Evolutionary conservation across 2,113 vertebrate genomes (phyloP).

Genomic region (Psophia crepitans): DNA sequence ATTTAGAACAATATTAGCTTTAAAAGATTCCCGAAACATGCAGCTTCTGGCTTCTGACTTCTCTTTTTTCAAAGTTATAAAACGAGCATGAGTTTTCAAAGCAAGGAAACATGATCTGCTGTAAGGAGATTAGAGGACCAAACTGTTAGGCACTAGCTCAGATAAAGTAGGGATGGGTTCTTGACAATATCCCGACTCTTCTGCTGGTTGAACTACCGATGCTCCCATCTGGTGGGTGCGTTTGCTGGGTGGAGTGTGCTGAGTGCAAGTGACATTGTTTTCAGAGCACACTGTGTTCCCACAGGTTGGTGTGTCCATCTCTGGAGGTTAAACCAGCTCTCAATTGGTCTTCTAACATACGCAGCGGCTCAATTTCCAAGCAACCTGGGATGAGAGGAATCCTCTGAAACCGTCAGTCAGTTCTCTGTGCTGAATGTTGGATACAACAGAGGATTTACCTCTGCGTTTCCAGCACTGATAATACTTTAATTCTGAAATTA

Average conservation of each 20-base stretch:
- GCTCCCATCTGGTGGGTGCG: not conserved
- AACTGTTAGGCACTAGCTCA: not conserved
- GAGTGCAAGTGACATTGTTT: not conserved
- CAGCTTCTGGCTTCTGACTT: not conserved
- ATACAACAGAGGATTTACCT: not conserved
- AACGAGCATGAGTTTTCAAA: not conserved
- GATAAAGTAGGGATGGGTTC: not conserved
- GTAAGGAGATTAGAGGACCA: not conserved
- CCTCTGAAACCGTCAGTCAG: not conserved
- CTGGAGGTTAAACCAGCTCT: not conserved
- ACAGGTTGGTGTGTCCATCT: not conserved
- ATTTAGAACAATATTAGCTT: not conserved
- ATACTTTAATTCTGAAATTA: not conserved
- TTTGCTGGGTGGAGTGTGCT: not conserved
- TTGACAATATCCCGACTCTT: not conserved
- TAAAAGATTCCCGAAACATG: not conserved
- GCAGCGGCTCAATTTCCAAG: not conserved
- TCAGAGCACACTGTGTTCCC: not conserved
- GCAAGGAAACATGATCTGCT: not conserved
- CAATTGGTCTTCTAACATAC: not conserved
- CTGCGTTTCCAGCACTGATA: not conserved
- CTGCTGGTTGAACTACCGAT: not conserved
- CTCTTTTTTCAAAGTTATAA: not conserved
- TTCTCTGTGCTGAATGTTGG: not conserved
- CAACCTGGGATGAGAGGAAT: not conserved